Percentiles rank a stretch among this genome's conserved stretches.
phyloP scores from a whole-genome alignment of 1,140 invertebrate genomes.

The Ostrea edulis region DNA sequence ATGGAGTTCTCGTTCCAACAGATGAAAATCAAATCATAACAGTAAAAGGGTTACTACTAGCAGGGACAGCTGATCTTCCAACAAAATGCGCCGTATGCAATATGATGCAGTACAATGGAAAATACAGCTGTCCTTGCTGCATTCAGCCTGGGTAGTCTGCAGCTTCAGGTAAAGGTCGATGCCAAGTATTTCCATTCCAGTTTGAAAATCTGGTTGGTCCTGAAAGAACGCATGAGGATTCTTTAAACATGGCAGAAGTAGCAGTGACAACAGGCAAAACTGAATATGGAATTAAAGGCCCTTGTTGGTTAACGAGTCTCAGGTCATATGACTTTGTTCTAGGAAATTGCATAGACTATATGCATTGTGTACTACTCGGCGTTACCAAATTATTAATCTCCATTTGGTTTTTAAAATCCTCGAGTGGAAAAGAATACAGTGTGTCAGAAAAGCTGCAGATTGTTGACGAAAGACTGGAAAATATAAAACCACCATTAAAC shows the following conservation, averaged over 20 bases:
- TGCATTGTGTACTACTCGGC: conserved; percentile 59
- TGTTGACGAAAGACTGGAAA: conserved; percentile 10
- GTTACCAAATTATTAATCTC: conserved; percentile 43
- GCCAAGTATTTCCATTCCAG: conserved; percentile 43
- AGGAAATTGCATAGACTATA: conserved; percentile 59
- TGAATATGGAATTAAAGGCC: conserved; percentile 45
- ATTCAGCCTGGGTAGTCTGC: conserved; percentile 42
- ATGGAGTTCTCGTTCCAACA: conserved; percentile 45
- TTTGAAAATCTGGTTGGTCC: conserved; percentile 30
- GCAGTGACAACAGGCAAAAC: conserved; percentile 4
- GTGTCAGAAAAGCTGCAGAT: neutral
- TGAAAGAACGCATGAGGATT: conserved; percentile 44
- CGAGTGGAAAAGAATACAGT: neutral
- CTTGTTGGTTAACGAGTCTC: conserved; percentile 52
- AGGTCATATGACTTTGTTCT: conserved; percentile 43
- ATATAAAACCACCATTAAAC: conserved; percentile 49
- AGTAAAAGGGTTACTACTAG: conserved; percentile 51
- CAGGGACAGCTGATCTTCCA: conserved; percentile 57
- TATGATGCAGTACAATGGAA: conserved; percentile 58
- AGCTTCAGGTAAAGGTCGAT: conserved; percentile 39
- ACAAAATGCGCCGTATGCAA: conserved; percentile 55
- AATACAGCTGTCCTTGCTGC: conserved; percentile 56
- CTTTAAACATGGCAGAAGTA: conserved; percentile 32
- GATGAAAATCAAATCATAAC: conserved; percentile 31
- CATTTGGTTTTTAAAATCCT: conserved; percentile 49